Evolutionary conservation across 2,888 invertebrate species (phyloP).

Genomic region (Pyrrhosoma nymphula): DNA sequence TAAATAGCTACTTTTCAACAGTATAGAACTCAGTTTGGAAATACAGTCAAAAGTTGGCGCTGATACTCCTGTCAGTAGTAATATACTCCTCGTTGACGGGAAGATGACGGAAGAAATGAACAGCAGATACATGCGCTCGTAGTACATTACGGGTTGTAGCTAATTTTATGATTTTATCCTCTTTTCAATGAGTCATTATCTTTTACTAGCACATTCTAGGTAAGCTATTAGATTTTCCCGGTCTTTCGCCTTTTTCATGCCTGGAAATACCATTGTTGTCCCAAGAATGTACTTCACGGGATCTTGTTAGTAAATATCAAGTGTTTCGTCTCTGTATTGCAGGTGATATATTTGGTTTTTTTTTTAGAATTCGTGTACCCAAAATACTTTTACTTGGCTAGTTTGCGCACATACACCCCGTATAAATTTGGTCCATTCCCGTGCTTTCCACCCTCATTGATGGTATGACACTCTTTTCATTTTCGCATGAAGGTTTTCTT

Average conservation of each 20-base stretch:
- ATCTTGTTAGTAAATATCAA: conserved; percentile 84
- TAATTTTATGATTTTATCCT: no score
- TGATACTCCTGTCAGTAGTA: no score
- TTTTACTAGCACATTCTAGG: conserved; percentile 76
- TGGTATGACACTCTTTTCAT: conserved; percentile 86
- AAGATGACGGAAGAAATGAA: no score
- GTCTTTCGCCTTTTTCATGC: conserved; percentile 84
- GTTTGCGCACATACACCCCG: conserved; percentile 81
- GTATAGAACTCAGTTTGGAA: no score
- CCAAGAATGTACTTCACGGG: conserved; percentile 88
- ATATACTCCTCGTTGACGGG: no score
- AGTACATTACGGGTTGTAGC: no score
- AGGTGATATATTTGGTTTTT: conserved; percentile 83
- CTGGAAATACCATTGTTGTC: conserved; percentile 88
- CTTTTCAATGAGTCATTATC: background rate
- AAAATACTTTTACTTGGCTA: conserved; percentile 78
- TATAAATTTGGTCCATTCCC: conserved; percentile 86
- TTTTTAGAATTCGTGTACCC: conserved; percentile 84
- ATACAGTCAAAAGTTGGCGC: no score
- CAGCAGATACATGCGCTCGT: no score
- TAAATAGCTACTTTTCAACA: no score
- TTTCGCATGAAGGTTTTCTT: conserved; percentile 84
- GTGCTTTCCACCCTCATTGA: conserved; percentile 83
- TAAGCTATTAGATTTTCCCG: conserved; percentile 85
- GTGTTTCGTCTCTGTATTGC: conserved; percentile 83